Conservation (phyloP, 1,140 invertebrate genomes). For the Homarus americanus region DNA sequence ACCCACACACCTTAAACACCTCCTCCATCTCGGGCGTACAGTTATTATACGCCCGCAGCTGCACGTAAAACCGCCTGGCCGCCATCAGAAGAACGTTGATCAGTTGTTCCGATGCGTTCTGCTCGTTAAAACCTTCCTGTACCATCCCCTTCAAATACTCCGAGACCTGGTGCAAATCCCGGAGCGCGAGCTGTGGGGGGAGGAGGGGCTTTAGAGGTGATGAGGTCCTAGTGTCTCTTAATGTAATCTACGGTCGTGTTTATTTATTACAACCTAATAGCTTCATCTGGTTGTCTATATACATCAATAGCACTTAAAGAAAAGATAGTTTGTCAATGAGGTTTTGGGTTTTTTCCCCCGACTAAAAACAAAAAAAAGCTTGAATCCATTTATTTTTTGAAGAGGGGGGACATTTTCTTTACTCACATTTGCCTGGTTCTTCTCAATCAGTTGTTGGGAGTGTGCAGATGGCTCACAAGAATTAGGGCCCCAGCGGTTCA, state of each 20-base stretch:
- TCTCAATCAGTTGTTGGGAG: constrained; percentile 36
- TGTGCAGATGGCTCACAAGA: neutral
- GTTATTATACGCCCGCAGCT: neutral
- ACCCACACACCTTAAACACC: neutral
- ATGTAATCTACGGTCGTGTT: neutral
- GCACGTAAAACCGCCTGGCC: neutral
- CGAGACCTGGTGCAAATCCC: neutral
- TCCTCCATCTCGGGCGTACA: neutral
- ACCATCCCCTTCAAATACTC: neutral
- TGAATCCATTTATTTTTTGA: neutral
- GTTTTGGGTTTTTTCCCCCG: too few species aligned
- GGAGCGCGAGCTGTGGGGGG: neutral
- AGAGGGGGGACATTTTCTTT: too few species aligned
- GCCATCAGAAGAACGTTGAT: neutral
- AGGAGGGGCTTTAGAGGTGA: neutral
- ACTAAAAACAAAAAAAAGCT: neutral
- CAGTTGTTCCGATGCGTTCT: neutral
- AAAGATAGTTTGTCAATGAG: too few species aligned
- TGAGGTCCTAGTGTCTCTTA: neutral
- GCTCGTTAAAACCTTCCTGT: neutral
- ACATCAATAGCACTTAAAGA: neutral
- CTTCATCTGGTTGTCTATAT: neutral
- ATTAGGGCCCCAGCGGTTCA: constrained; percentile 17
- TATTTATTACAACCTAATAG: neutral
- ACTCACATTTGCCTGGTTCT: constrained; percentile 25